Evolutionary conservation across 2,888 invertebrate genomes (phyloP).

Genomic region (Tupiocoris notatus): DNA sequence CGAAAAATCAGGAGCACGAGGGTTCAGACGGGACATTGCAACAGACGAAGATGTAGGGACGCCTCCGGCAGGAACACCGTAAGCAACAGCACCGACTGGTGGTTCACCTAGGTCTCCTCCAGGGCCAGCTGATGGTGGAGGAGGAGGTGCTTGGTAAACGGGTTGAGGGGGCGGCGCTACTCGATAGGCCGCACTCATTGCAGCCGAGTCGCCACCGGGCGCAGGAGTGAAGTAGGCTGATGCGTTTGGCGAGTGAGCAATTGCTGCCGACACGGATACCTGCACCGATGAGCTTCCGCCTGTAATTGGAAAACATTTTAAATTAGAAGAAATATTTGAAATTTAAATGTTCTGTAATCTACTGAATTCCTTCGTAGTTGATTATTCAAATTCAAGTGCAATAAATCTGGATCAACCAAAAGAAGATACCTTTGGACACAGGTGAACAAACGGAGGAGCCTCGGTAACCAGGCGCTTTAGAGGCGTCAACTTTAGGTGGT

Average conservation of each 20-base stretch:
- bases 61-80: constrained; percentile 12
- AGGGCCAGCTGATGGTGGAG: constrained; percentile 16
- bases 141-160: constrained; percentile 21
- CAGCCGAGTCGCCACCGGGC: constrained; percentile 19
- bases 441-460: constrained; percentile 77
- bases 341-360: too few species aligned
- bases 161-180: constrained; percentile 29
- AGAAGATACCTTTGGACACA: constrained; percentile 58
- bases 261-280: constrained; percentile 52
- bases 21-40: constrained; percentile 66
- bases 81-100: not conserved
- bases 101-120: constrained; percentile 21
- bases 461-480: constrained; percentile 89
- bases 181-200: constrained; percentile 20
- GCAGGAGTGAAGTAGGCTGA: constrained; percentile 26
- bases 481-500: constrained; percentile 70
- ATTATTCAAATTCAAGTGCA: too few species aligned
- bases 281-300: constrained; percentile 21
- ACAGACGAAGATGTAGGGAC: constrained; percentile 21
- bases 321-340: too few species aligned
- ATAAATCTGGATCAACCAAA: too few species aligned
- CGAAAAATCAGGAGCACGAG: constrained; percentile 76
- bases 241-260: constrained; percentile 51
- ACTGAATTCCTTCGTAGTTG: too few species aligned
- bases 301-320: too few species aligned